Evolutionary conservation across 2,113 vertebrate genomes (phyloP).

Genomic region (Athene cunicularia): DNA sequence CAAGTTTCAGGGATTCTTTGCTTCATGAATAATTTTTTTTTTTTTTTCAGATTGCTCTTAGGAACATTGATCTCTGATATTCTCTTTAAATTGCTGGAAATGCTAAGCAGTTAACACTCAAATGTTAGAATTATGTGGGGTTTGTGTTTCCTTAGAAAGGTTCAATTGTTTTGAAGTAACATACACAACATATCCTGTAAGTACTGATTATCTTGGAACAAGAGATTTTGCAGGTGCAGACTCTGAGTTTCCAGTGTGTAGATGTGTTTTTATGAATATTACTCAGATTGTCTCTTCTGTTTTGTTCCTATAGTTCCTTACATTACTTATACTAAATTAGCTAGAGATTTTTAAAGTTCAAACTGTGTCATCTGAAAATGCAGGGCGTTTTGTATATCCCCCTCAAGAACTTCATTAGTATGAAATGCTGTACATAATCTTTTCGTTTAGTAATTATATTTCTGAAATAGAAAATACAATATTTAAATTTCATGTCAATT

Average conservation of each 20-base stretch:
- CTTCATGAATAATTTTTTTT: background rate
- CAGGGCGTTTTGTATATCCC: background rate
- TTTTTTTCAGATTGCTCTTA: background rate
- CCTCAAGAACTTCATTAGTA: background rate
- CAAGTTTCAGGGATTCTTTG: background rate
- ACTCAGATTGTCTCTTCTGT: background rate
- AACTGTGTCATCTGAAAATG: background rate
- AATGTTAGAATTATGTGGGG: background rate
- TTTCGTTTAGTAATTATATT: background rate
- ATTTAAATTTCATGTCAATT: background rate
- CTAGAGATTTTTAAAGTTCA: background rate
- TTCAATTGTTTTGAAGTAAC: background rate
- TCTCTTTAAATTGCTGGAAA: background rate
- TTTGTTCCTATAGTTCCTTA: background rate
- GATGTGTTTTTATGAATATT: background rate
- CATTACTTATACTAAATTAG: background rate
- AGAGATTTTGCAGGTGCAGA: background rate
- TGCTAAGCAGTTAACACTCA: background rate
- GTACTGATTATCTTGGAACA: background rate
- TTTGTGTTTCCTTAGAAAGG: background rate
- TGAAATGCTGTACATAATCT: background rate
- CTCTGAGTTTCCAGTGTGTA: background rate
- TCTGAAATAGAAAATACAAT: background rate
- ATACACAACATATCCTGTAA: background rate
- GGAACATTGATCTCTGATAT: background rate